Percentiles rank a stretch among this genome's conserved stretches.
These are phyloP conservation scores for Apogon hyalosoma DNA, from an alignment of 2,797 vertebrate species.

Conservation along the genomic window DNA sequence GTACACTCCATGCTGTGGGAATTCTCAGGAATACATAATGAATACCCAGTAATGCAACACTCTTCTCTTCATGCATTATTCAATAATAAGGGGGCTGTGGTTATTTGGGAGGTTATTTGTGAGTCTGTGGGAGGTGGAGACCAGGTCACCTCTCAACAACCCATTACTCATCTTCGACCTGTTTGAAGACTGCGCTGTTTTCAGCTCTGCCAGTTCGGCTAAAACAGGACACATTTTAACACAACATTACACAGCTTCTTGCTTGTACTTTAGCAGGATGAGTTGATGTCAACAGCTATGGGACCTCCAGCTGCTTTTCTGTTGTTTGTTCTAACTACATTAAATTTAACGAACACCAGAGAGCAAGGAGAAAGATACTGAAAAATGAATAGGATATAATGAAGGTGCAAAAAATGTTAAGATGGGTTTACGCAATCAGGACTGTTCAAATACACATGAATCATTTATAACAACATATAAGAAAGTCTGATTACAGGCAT, in stretches of 20 bases:
- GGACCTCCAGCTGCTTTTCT: slow-evolving; percentile 1
- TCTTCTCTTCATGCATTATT: slow-evolving; percentile 59
- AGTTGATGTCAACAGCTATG: slow-evolving; percentile 24
- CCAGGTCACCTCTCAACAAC: slow-evolving; percentile 28
- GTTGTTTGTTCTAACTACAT: slow-evolving; percentile 6
- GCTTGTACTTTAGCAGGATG: slow-evolving; percentile 21
- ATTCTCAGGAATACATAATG: slow-evolving; percentile 56
- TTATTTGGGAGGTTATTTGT: slow-evolving; percentile 40
- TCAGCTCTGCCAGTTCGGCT: slow-evolving; percentile 25
- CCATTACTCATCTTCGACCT: slow-evolving; percentile 63
- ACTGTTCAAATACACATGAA: too few species aligned
- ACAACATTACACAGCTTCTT: slow-evolving; percentile 33
- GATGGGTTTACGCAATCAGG: too few species aligned
- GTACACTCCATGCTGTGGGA: slow-evolving; percentile 40
- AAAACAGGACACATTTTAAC: slow-evolving; percentile 29
- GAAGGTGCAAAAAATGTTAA: too few species aligned
- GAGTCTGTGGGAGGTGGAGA: slow-evolving; percentile 28
- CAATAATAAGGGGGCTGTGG: slow-evolving; percentile 46
- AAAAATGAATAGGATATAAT: neutral
- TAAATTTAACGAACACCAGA: neutral
- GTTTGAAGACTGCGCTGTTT: slow-evolving; percentile 42
- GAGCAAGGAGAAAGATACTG: neutral
- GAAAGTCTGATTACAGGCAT: too few species aligned
- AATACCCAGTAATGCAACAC: slow-evolving; percentile 55
- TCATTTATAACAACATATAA: too few species aligned